These are phyloP conservation scores for Synanthedon vespiformis DNA, from an alignment of 2,888 invertebrate species.

Conservation along the genomic window DNA sequence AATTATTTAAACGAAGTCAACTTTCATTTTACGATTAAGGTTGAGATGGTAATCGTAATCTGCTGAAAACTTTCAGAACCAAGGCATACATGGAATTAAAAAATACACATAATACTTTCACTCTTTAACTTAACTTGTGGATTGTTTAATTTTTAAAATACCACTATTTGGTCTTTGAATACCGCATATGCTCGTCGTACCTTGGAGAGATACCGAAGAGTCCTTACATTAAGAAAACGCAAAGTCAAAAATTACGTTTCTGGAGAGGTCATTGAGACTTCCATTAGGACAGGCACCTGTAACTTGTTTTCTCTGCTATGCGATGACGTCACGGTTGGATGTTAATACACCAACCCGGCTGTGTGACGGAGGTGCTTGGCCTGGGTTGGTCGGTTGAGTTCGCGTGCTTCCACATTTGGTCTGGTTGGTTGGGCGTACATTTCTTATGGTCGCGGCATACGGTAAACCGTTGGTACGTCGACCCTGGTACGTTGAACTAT, in stretches of 20 bases:
- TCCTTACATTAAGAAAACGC: not conserved
- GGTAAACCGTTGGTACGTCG: constrained; percentile 57
- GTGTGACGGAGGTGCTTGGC: constrained; percentile 34
- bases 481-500: constrained; percentile 60
- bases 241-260: constrained; percentile 12
- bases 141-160: too few species aligned
- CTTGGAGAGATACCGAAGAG: too few species aligned
- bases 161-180: too few species aligned
- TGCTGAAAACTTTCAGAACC: too few species aligned
- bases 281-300: constrained; percentile 42
- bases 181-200: too few species aligned
- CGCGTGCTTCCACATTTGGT: constrained; percentile 36
- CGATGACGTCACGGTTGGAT: constrained; percentile 50
- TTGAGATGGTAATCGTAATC: too few species aligned
- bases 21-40: too few species aligned
- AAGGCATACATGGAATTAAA: too few species aligned
- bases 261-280: constrained; percentile 34
- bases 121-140: too few species aligned
- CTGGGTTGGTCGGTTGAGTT: constrained; percentile 27
- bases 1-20: too few species aligned
- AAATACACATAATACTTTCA: too few species aligned
- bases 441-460: constrained; percentile 57
- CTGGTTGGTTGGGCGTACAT: constrained; percentile 42
- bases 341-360: constrained; percentile 36
- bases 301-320: constrained; percentile 50